phyloP scores from a whole-genome alignment of 1,140 invertebrate species.

The Psix sp. region DNA sequence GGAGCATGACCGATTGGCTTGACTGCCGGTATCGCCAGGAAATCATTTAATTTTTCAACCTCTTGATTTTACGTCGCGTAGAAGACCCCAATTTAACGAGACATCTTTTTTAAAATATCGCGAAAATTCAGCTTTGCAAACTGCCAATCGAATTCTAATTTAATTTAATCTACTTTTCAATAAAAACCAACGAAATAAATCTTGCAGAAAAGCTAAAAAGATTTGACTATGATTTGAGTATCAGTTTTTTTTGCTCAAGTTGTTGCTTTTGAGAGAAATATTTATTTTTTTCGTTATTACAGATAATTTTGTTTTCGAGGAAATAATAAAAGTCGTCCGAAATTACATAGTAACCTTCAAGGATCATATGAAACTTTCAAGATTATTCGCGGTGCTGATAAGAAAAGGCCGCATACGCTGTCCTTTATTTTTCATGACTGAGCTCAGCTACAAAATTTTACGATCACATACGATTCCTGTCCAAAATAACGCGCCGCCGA shows the following conservation, averaged over 20 bases:
- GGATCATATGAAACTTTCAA: slow-evolving; percentile 51
- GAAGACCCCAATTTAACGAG: slow-evolving; percentile 25
- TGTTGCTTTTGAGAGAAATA: too few species aligned
- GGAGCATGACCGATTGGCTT: slow-evolving; percentile 60
- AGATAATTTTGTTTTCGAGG: too few species aligned
- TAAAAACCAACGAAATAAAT: too few species aligned
- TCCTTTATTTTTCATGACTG: slow-evolving; percentile 49
- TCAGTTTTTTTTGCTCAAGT: too few species aligned
- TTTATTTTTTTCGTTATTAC: too few species aligned
- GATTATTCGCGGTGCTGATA: slow-evolving; percentile 14
- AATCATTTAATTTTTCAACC: slow-evolving; percentile 54
- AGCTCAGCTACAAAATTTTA: slow-evolving; percentile 50
- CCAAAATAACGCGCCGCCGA: slow-evolving; percentile 31
- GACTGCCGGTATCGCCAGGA: slow-evolving; percentile 29
- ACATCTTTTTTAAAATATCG: slow-evolving; percentile 2
- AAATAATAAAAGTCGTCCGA: slow-evolving; percentile 35
- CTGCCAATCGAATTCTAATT: too few species aligned
- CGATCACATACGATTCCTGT: slow-evolving; percentile 26
- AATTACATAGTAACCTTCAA: slow-evolving; percentile 32
- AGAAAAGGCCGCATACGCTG: slow-evolving; percentile 16
- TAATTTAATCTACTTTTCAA: too few species aligned
- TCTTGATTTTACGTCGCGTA: slow-evolving; percentile 24
- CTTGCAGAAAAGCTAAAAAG: too few species aligned
- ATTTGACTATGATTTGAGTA: too few species aligned
- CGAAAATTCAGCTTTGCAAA: not conserved